Base-by-base conservation (phyloP, 2,113 vertebrate species). In the Seriola aureovittata region DNA sequence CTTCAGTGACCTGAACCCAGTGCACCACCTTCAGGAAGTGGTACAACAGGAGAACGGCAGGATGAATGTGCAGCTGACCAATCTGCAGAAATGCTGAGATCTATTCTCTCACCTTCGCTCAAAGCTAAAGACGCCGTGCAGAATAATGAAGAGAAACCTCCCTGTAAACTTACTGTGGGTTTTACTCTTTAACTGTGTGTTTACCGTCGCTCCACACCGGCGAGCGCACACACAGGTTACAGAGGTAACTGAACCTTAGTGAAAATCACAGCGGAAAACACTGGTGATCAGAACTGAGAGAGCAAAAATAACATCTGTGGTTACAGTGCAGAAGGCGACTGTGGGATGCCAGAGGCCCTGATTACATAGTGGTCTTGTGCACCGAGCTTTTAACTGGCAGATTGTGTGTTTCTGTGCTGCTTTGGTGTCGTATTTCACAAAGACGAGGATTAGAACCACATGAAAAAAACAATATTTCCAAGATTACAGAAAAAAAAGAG, bases 281-380 rank as follows among this genome's bases (percentile, higher is more conserved):
- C 23, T 79, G 74, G 70, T 60, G 74, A 92, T 89, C 83, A 83
- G 79, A 85, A 78, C 63, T 75, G 71, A 3, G 58, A 78, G 57
- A 83, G 73, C 75, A 85, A 84, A 92, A 86, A 88, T 90, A 89
- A 90, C 78, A 81, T 84, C 66, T 90, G 90, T 72, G 88, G 91
- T 89, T 25, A 3, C 25, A 86, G 75, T 58, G 77, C 80, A 88
- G 79, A 81, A 80, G 75, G 76, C 55, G 9, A 54, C 55, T 87
- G 75, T 63, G 85, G 82, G 74, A 70, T 71, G 71, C 84, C 78
- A n/a, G 50, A 78, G 82, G 78, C 78, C 82, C 46, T 81, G 86
- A 92, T 91, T 91, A 90, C 73, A 90, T n/a, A 85, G 85, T 77
- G 77, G 76, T 76, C 82, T 80, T 66, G 44, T 78, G 80, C 70